Percentiles rank a stretch among this genome's conserved stretches.
These are phyloP conservation scores for Galbula dea DNA, from an alignment of 2,113 vertebrate genomes.

Conservation along the genomic window DNA sequence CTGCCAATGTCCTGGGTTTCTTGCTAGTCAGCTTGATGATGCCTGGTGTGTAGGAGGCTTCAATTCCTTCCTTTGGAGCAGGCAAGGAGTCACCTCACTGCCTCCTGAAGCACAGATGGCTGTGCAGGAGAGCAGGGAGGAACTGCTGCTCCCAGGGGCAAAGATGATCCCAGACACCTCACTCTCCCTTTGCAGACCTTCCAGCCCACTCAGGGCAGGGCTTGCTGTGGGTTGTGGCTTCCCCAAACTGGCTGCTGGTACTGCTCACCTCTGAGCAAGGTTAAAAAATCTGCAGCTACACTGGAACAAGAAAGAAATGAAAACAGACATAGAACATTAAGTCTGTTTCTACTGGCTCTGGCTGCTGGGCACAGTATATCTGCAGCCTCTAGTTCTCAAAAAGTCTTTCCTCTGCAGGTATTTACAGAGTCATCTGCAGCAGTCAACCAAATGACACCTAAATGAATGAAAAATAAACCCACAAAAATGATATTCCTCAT, in stretches of 20 bases:
- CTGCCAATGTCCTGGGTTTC: neutral
- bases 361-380: neutral
- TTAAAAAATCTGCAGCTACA: neutral
- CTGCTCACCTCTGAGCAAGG: neutral
- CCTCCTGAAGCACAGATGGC: neutral
- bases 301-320: neutral
- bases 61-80: neutral
- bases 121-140: neutral
- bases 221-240: neutral
- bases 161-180: too few species aligned
- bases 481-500: neutral
- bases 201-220: neutral
- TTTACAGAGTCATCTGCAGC: constrained; percentile 17
- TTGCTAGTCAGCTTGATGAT: neutral
- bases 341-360: constrained; percentile 1
- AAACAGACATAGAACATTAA: neutral
- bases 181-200: neutral
- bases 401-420: neutral
- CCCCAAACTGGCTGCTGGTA: neutral
- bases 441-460: neutral
- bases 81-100: neutral
- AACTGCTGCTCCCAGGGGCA: neutral
- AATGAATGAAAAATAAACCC: constrained; percentile 46
- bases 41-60: neutral
- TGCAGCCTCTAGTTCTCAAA: neutral